Evolutionary conservation across 2,113 vertebrate species (phyloP).

Genomic region (Lepus americanus): DNA sequence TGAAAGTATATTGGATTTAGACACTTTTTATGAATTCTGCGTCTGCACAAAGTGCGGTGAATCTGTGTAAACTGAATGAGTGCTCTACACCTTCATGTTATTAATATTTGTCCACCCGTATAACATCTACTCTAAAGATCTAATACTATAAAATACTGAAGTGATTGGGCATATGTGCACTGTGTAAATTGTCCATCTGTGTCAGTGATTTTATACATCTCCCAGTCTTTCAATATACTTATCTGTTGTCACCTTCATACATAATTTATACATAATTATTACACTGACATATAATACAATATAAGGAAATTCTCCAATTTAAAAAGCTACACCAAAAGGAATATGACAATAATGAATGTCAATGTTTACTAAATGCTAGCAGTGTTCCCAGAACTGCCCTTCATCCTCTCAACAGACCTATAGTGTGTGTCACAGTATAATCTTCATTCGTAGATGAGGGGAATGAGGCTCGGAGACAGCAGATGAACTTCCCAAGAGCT

Average conservation of each 20-base stretch:
- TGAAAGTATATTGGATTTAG: constrained; percentile 49
- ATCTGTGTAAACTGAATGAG: background rate
- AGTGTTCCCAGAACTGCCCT: background rate
- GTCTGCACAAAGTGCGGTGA: background rate
- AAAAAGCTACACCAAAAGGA: background rate
- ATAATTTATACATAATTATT: background rate
- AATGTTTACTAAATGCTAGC: background rate
- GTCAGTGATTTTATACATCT: background rate
- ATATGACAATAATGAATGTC: background rate
- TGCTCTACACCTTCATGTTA: background rate
- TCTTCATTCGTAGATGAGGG: background rate
- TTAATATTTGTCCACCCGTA: background rate
- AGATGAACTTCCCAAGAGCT: background rate
- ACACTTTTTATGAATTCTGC: background rate
- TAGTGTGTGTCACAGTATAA: background rate
- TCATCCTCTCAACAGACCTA: background rate
- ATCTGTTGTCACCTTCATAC: background rate
- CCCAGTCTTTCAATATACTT: background rate
- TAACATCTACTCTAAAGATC: background rate
- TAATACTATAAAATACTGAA: background rate
- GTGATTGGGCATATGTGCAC: background rate
- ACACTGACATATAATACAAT: background rate
- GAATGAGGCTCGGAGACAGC: background rate
- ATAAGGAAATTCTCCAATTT: background rate
- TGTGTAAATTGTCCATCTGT: background rate